These are phyloP conservation scores for Lepeophtheirus nordmannii DNA, from an alignment of 2,888 invertebrate genomes.

Conservation along the genomic window DNA sequence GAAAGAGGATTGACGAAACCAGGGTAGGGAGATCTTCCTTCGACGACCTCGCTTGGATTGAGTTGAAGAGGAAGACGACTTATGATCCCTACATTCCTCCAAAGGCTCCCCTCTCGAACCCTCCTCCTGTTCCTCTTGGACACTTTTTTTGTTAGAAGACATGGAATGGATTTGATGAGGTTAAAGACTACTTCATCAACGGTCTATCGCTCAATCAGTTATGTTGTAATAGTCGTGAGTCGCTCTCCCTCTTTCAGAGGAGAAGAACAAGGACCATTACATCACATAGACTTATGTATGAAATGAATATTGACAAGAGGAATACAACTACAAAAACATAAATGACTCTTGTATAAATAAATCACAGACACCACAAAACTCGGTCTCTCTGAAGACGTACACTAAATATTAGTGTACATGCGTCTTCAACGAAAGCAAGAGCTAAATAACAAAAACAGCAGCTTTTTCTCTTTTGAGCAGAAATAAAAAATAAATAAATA, in stretches of 20 bases:
- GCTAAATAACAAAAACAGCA: too few relatives aligned
- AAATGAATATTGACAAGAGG: too few relatives aligned
- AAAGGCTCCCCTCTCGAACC: constrained; percentile 32
- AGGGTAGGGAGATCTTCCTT: constrained; percentile 72
- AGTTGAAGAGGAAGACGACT: not conserved
- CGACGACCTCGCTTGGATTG: constrained; percentile 34
- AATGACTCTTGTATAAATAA: too few relatives aligned
- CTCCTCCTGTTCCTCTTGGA: constrained; percentile 26
- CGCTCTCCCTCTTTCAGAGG: too few relatives aligned
- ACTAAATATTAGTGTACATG: constrained; percentile 12
- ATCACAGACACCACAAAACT: not conserved
- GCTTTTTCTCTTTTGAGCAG: too few relatives aligned
- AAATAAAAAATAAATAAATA: too few relatives aligned
- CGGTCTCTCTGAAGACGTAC: constrained; percentile 19
- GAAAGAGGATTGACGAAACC: constrained; percentile 69
- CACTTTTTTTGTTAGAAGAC: constrained; percentile 20
- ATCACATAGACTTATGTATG: too few relatives aligned
- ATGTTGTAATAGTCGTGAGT: too few relatives aligned
- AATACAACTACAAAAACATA: too few relatives aligned
- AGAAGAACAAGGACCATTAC: too few relatives aligned
- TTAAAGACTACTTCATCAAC: constrained; percentile 19
- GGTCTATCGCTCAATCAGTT: too few relatives aligned
- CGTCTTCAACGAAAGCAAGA: constrained; percentile 14
- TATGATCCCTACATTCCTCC: not conserved
- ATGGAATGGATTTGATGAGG: not conserved